phyloP scores from a whole-genome alignment of 2,113 vertebrate genomes.

The Promerops cafer region DNA sequence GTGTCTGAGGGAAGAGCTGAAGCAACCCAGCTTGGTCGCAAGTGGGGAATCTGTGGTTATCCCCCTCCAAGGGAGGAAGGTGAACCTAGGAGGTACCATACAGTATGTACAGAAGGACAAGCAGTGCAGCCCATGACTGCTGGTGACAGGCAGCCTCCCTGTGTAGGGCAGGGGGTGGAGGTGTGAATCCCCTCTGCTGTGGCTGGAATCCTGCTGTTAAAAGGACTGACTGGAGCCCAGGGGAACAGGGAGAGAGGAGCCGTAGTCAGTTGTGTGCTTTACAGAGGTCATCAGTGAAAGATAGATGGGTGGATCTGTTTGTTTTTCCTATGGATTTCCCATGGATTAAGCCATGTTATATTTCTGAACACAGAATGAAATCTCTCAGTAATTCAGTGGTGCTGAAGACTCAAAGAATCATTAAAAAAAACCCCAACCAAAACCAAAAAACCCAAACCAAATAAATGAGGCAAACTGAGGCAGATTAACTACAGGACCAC shows the following conservation, averaged over 20 bases:
- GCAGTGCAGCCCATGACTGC: not conserved
- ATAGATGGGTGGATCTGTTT: slow-evolving; percentile 15
- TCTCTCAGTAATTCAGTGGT: not conserved
- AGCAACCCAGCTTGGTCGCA: not conserved
- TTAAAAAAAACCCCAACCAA: not conserved
- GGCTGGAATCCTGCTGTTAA: not conserved
- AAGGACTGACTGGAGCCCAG: not conserved
- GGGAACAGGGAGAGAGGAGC: not conserved
- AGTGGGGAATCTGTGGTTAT: not conserved
- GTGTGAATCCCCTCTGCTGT: not conserved
- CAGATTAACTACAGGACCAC: not conserved
- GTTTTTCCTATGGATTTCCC: not conserved
- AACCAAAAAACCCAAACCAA: not conserved
- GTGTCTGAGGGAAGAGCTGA: not conserved
- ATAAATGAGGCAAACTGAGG: not conserved
- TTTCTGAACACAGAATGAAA: not conserved
- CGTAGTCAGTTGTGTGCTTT: not conserved
- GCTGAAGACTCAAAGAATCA: not conserved
- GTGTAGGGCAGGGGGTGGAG: not conserved
- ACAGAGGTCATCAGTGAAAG: not conserved
- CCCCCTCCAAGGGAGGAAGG: not conserved
- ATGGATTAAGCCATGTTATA: not conserved
- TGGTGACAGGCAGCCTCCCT: not conserved
- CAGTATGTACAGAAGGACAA: not conserved
- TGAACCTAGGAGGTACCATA: not conserved